Evolutionary conservation across 1,140 invertebrate species (phyloP).

Genomic region (Drosophila virilis): DNA sequence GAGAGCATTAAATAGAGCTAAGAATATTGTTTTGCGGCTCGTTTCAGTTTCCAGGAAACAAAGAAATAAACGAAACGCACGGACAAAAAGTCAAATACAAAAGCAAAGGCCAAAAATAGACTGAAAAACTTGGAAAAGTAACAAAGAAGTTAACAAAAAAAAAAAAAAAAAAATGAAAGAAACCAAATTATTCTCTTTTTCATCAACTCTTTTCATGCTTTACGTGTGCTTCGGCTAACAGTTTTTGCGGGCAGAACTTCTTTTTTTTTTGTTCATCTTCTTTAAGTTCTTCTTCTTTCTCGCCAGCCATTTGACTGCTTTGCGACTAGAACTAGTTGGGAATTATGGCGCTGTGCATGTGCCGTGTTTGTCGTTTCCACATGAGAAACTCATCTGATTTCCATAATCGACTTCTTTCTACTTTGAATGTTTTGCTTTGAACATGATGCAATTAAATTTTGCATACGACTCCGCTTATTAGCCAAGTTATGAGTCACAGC

Average conservation of each 20-base stretch:
- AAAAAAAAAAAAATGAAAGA: neutral
- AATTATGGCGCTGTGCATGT: slow-evolving; percentile 21
- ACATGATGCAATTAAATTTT: too few species aligned
- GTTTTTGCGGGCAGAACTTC: neutral
- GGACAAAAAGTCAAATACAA: neutral
- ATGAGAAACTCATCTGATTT: neutral
- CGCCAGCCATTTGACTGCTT: neutral
- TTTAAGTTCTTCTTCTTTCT: neutral
- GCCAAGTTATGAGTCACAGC: neutral
- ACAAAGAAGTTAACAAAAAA: neutral
- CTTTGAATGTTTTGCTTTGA: too few species aligned
- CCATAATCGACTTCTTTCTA: neutral
- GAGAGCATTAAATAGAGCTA: slow-evolving; percentile 22
- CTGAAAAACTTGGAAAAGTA: slow-evolving; percentile 6
- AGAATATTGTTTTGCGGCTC: slow-evolving; percentile 24
- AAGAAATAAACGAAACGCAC: neutral
- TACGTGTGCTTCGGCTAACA: too few species aligned
- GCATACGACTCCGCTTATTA: neutral
- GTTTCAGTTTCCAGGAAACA: slow-evolving; percentile 9
- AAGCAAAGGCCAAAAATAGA: slow-evolving; percentile 2
- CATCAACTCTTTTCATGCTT: too few species aligned
- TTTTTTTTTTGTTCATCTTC: neutral
- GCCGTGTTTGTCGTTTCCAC: neutral
- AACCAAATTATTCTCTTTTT: neutral
- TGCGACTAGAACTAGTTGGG: slow-evolving; percentile 26